Base-by-base conservation (phyloP, 2,113 vertebrate species). In the Pangasianodon hypophthalmus region DNA sequence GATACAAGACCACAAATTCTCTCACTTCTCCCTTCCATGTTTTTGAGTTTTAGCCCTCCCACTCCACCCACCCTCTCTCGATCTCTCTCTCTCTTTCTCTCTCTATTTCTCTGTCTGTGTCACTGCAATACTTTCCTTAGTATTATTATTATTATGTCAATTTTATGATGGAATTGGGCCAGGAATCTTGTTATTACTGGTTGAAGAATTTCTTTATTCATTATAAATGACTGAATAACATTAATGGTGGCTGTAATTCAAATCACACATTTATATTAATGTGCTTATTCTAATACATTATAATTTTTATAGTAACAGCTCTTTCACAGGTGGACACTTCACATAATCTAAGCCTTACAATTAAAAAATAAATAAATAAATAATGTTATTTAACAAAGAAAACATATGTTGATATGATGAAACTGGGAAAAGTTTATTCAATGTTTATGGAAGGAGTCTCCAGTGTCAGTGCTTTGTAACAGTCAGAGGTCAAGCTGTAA, bases 41-140 rank as follows among this genome's bases (percentile, higher is more conserved):
- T 60, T 84, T 60, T 21, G 81, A 8, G 37, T 41, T 54, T 82
- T 32, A 85, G 37, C 48, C 32, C 9, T 48, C 67, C 71, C n/a
- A 26, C 75, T 37, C 37, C 37, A 37, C 37, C 37, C 37, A 37
- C 26, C 0, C 18, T 41, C 24, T 86, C 52, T 86, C 75, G 84
- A 19, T 81, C 67, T 86, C 9, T 52, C 19, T 62, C 79, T 91
- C 67, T 62, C 44, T 82, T 37, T 85, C 79, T 46, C 85, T 87
- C 54, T 86, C 86, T 85, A 64, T 81, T 37, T 79, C 73, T 48
- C 54, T 81, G 24, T 87, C 54, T 88, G 41, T 77, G 2, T 48
- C 73, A 46, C 16, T 48, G 10, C 14, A 32, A 11, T 9, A 13
- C 67, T 69, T 71, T 24, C 14, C 32, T 71, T 67, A 67, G 8